Evolutionary conservation across 2,888 invertebrate genomes (phyloP).

Genomic region (Seira ritae): DNA sequence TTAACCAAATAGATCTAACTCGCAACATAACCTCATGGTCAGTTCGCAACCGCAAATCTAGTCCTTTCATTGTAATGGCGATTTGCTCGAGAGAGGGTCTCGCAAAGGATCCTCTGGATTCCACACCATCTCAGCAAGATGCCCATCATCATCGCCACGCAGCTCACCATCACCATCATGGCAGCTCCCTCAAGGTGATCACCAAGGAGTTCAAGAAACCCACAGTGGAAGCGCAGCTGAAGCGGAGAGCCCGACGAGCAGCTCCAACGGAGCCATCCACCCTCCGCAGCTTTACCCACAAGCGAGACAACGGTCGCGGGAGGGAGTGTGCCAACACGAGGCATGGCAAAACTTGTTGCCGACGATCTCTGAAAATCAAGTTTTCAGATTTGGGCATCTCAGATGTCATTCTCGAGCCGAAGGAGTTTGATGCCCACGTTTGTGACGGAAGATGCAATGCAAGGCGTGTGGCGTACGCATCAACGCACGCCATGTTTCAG

Average conservation of each 20-base stretch:
- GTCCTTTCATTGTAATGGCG: constrained; percentile 63
- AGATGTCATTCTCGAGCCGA: constrained; percentile 72
- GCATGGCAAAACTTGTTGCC: constrained; percentile 72
- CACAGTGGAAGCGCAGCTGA: constrained; percentile 26
- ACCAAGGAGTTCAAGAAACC: constrained; percentile 58
- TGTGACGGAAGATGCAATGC: constrained; percentile 73
- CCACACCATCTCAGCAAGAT: constrained; percentile 14
- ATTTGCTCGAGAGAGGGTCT: constrained; percentile 59
- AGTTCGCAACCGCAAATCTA: constrained; percentile 56
- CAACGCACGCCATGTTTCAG: constrained; percentile 73
- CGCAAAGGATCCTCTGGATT: constrained; percentile 11
- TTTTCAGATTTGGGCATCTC: constrained; percentile 72
- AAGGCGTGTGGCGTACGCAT: constrained; percentile 69
- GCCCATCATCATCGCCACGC: constrained; percentile 24
- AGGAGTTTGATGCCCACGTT: constrained; percentile 71
- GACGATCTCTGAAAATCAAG: constrained; percentile 70
- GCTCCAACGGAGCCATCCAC: constrained; percentile 64
- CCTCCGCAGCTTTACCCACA: constrained; percentile 62
- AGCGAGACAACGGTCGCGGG: constrained; percentile 58
- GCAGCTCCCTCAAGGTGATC: constrained; percentile 62
- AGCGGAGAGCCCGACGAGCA: constrained; percentile 55
- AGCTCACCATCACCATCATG: constrained; percentile 27
- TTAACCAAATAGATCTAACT: constrained; percentile 53
- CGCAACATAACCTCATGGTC: constrained; percentile 59
- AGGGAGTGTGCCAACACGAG: constrained; percentile 70